A percentile compares a stretch with the other conserved stretches of the same genome.
Evolutionary conservation across 2,888 invertebrate species (phyloP).

Genomic region (Heliconius ismenius): DNA sequence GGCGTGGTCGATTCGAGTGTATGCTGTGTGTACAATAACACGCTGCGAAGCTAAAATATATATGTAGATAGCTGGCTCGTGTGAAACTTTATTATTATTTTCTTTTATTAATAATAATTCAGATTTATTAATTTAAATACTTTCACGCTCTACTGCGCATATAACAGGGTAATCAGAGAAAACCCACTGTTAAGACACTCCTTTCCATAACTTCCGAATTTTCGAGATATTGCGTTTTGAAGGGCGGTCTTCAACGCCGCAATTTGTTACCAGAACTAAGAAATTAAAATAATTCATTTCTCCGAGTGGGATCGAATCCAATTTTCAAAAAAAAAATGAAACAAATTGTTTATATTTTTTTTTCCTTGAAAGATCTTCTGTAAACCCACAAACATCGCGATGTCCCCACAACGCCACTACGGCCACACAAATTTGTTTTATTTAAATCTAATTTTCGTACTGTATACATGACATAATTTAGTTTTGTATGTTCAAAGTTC

Average conservation of each 20-base stretch:
- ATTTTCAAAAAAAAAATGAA: too few species aligned
- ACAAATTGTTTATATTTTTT: too few species aligned
- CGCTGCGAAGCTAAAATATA: neutral
- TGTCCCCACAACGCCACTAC: neutral
- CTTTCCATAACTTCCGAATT: too few species aligned
- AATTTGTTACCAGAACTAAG: too few species aligned
- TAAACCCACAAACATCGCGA: neutral
- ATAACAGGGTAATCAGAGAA: neutral
- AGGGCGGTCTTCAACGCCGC: too few species aligned
- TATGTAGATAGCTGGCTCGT: neutral
- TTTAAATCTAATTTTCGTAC: neutral
- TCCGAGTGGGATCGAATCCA: too few species aligned
- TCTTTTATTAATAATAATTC: neutral
- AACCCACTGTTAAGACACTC: too few species aligned
- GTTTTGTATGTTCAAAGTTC: neutral
- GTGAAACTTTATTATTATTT: neutral
- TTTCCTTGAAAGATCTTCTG: too few species aligned
- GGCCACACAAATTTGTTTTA: neutral
- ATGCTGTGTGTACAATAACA: neutral
- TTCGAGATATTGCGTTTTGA: too few species aligned
- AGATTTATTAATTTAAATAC: neutral
- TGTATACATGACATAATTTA: constrained; percentile 6
- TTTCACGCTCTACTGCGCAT: neutral
- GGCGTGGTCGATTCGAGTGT: constrained; percentile 24
- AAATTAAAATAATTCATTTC: too few species aligned